Base-by-base conservation (phyloP, 2,888 invertebrate species). In the Phragmatobia fuliginosa region DNA sequence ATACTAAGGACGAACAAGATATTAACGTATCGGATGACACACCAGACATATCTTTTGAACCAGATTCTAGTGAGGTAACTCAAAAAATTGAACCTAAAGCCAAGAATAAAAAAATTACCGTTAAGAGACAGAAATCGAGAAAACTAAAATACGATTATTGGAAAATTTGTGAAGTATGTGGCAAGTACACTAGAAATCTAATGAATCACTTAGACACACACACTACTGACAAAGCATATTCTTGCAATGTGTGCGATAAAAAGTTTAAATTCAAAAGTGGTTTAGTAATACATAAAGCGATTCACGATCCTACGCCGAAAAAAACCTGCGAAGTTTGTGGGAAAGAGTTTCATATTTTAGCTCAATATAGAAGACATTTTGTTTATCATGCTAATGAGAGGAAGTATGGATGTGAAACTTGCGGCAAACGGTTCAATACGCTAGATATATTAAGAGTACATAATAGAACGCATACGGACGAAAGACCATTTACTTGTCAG, bases 251-350 rank as follows among this genome's bases (percentile, higher is more conserved):
- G 4, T 96, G 95, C 75, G 92, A 92, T 68, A 95, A 95, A 82
- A 92, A 89, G 68, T 96, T 95, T 67, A 95, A 95, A 74, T 94
- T 94, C 73, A 95, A 93, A 78, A 94, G 94, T 78, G 94, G 95
- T 6, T 78, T 95, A 71, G 84, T 92, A 8, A 89, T 94, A 66
- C 95, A 96, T 80, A 91, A 90, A 77, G 91, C 94, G 1, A 85
- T 91, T 0, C 95, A 96, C 82, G 87, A 94, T 32, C 90, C 94
- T 11, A 94, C 92, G 67, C 95, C 95, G 66, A 89, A 90, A 79
- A 95, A 95, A 76, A 94, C 93, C 0, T 96, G 96, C 75, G 95
- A 95, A 66, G 91, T 94, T 14, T 94, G 96, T 82, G 95, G 95
- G 3, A 96, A 95, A 77, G 92, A 94, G 1, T 96, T 96, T 81